phyloP scores from a whole-genome alignment of 2,888 invertebrate species.

The Adineta ricciae region DNA sequence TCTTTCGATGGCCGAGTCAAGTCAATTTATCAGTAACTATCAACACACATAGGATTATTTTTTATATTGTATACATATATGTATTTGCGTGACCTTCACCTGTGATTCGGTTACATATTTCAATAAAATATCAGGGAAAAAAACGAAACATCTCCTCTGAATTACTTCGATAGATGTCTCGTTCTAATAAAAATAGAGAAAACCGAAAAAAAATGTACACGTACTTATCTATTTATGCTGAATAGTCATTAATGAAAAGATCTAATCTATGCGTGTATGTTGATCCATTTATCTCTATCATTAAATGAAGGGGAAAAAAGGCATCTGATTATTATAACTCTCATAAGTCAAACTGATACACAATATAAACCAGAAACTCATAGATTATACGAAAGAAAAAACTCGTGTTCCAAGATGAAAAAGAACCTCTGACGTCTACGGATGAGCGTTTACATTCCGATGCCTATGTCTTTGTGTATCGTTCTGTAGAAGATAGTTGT shows the following conservation, averaged over 20 bases:
- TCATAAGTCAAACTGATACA: not conserved
- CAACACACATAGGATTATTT: not conserved
- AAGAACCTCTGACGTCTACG: not conserved
- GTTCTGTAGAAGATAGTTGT: not conserved
- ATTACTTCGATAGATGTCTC: not conserved
- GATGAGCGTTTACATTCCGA: not conserved
- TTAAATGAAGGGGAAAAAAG: not conserved
- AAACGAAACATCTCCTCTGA: not conserved
- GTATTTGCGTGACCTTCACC: not conserved
- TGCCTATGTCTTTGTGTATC: not conserved
- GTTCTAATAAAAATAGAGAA: too few relatives aligned
- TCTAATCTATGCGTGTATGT: not conserved
- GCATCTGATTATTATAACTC: not conserved
- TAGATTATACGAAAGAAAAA: not conserved
- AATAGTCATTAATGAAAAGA: not conserved
- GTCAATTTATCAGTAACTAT: not conserved
- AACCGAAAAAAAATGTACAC: too few relatives aligned
- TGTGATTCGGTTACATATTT: not conserved
- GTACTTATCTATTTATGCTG: not conserved
- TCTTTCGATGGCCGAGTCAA: not conserved
- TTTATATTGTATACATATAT: not conserved
- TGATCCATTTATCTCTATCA: not conserved
- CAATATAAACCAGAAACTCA: not conserved
- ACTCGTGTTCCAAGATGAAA: not conserved
- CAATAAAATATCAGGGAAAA: not conserved